Percentiles rank a stretch among this genome's conserved stretches.
Evolutionary conservation across 2,113 vertebrate species (phyloP).

Genomic region (Barbus barbus): DNA sequence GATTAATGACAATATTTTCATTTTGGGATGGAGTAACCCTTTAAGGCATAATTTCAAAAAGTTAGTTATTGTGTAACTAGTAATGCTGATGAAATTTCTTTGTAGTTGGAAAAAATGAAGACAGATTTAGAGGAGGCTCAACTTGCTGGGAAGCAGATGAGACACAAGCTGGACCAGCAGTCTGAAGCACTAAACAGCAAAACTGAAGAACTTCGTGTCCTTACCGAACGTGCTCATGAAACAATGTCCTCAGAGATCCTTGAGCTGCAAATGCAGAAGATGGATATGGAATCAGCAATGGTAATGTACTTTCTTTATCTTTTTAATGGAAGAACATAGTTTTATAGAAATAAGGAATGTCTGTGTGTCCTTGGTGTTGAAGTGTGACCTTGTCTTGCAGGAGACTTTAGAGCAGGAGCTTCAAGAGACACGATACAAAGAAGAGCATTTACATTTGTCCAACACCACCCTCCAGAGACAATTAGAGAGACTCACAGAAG

Average conservation of each 20-base stretch:
- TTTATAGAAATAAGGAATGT: no score
- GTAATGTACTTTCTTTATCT: slow-evolving; percentile 65
- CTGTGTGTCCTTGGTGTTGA: not conserved
- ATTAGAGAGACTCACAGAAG: slow-evolving; percentile 77
- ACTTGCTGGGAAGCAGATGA: slow-evolving; percentile 87
- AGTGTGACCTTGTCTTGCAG: slow-evolving; percentile 52
- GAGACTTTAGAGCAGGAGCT: slow-evolving; percentile 73
- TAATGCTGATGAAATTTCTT: not conserved
- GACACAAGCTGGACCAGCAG: slow-evolving; percentile 86
- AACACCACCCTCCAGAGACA: slow-evolving; percentile 78
- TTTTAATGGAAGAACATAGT: not conserved
- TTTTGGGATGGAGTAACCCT: no score
- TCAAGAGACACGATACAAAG: slow-evolving; percentile 79
- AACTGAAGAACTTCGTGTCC: slow-evolving; percentile 81
- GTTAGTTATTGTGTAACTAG: no score
- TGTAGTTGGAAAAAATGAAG: slow-evolving; percentile 83
- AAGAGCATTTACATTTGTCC: slow-evolving; percentile 83
- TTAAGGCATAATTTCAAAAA: not conserved
- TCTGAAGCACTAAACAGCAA: slow-evolving; percentile 80
- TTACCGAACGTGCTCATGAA: slow-evolving; percentile 81
- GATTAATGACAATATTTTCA: no score
- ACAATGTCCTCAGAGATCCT: slow-evolving; percentile 88
- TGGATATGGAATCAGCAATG: slow-evolving; percentile 82
- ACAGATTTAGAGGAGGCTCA: slow-evolving; percentile 84
- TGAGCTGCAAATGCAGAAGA: slow-evolving; percentile 81